Evolutionary conservation across 1,140 invertebrate species (phyloP).

Genomic region (Hycleus cichorii): DNA sequence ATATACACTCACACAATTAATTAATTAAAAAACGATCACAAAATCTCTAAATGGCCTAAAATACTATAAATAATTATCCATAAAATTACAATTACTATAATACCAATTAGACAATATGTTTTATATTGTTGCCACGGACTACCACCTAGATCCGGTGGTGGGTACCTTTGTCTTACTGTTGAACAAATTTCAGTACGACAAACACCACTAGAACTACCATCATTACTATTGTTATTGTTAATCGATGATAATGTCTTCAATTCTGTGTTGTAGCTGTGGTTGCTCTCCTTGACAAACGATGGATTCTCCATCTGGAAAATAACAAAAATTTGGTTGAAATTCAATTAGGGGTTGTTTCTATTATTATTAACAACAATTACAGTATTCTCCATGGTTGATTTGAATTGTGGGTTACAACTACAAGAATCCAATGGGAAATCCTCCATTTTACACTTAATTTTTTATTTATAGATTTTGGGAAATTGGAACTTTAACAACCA

Average conservation of each 20-base stretch:
- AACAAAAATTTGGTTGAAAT: neutral
- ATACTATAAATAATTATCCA: constrained; percentile 46
- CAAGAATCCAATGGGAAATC: no score
- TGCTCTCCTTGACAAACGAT: constrained; percentile 9
- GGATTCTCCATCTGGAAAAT: constrained; percentile 25
- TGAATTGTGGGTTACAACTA: no score
- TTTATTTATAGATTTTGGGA: neutral
- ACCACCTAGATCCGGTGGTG: constrained; percentile 37
- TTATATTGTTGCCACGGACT: constrained; percentile 47
- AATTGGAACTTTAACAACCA: no score
- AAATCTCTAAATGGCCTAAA: constrained; percentile 36
- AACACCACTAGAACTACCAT: constrained; percentile 22
- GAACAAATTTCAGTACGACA: constrained; percentile 36
- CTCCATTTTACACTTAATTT: no score
- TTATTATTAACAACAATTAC: no score
- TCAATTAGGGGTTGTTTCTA: no score
- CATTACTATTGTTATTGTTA: no score
- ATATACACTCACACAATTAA: no score
- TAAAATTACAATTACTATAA: constrained; percentile 41
- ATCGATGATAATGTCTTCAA: no score
- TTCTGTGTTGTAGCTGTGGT: neutral
- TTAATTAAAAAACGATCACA: constrained; percentile 20
- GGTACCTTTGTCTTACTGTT: constrained; percentile 30
- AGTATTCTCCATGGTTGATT: no score
- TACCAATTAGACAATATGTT: constrained; percentile 43